Evolutionary conservation across 2,888 invertebrate species (phyloP).

Genomic region (Abrostola triplasia): DNA sequence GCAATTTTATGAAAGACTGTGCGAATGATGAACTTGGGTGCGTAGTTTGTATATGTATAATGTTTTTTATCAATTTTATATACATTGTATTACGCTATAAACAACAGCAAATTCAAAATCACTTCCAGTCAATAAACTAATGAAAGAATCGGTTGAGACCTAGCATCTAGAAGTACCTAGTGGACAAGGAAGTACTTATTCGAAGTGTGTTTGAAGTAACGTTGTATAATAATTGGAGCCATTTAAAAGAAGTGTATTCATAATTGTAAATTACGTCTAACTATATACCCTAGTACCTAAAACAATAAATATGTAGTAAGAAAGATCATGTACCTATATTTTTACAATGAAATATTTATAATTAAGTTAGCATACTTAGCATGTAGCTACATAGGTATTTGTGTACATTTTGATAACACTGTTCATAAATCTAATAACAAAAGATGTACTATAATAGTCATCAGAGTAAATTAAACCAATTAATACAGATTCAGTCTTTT

Average conservation of each 20-base stretch:
- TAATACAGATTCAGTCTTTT: slow-evolving; percentile 82
- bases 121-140: slow-evolving; percentile 20
- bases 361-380: slow-evolving; percentile 74
- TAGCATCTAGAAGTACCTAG: neutral
- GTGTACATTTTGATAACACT: slow-evolving; percentile 85
- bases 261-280: slow-evolving; percentile 61
- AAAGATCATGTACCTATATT: slow-evolving; percentile 81
- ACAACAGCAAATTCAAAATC: slow-evolving; percentile 31
- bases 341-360: slow-evolving; percentile 83
- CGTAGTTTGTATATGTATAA: slow-evolving; percentile 46
- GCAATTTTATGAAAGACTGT: slow-evolving; percentile 81
- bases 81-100: slow-evolving; percentile 35
- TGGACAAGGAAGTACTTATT: slow-evolving; percentile 3
- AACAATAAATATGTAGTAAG: slow-evolving; percentile 62
- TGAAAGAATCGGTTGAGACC: neutral
- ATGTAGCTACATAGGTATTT: slow-evolving; percentile 74
- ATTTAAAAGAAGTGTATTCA: slow-evolving; percentile 60
- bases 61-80: slow-evolving; percentile 50
- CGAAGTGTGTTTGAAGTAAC: slow-evolving; percentile 37
- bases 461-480: slow-evolving; percentile 80
- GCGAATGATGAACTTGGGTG: slow-evolving; percentile 64
- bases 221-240: slow-evolving; percentile 58
- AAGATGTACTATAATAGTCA: slow-evolving; percentile 79
- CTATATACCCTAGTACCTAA: slow-evolving; percentile 68
- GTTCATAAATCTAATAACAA: slow-evolving; percentile 68